A percentile compares a stretch with the other conserved stretches of the same genome.
These are phyloP conservation scores for Calephelis perditalis DNA, from an alignment of 2,888 invertebrate species.

Conservation along the genomic window DNA sequence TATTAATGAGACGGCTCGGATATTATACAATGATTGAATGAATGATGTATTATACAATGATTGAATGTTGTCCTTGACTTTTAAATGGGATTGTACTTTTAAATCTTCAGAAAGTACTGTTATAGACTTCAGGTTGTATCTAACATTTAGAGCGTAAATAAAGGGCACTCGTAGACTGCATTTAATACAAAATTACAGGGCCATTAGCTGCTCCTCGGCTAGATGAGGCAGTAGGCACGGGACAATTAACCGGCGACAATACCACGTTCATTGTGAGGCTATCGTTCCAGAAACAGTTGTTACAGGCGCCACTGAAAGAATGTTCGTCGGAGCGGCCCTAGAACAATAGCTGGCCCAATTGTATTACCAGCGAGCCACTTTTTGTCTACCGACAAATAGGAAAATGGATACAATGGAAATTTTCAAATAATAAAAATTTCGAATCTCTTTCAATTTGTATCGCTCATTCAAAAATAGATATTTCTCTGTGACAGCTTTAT, in stretches of 20 bases:
- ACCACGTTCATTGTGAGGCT: slow-evolving; percentile 50
- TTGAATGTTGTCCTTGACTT: too few relatives aligned
- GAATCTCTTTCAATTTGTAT: slow-evolving; percentile 24
- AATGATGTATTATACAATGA: too few relatives aligned
- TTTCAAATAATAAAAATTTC: slow-evolving; percentile 32
- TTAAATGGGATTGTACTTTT: too few relatives aligned
- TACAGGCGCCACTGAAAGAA: slow-evolving; percentile 48
- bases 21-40: too few relatives aligned
- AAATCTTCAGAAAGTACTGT: too few relatives aligned
- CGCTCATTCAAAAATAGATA: slow-evolving; percentile 25
- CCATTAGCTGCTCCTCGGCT: slow-evolving; percentile 51
- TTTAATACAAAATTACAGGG: slow-evolving; percentile 43
- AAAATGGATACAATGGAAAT: slow-evolving; percentile 45
- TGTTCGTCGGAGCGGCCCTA: slow-evolving; percentile 37
- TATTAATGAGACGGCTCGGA: too few relatives aligned
- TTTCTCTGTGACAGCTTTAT: slow-evolving; percentile 18
- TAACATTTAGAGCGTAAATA: slow-evolving; percentile 21
- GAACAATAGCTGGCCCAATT: slow-evolving; percentile 57
- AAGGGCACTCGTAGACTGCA: slow-evolving; percentile 23
- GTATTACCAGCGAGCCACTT: slow-evolving; percentile 49
- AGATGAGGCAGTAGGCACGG: slow-evolving; percentile 43
- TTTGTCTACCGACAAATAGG: slow-evolving; percentile 47
- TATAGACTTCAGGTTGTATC: neutral
- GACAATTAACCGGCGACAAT: slow-evolving; percentile 59
- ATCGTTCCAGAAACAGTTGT: slow-evolving; percentile 58